Percentiles rank a stretch among this genome's conserved stretches.
Evolutionary conservation across 2,888 invertebrate genomes (phyloP).

Genomic region (Drosophila paucipuncta): DNA sequence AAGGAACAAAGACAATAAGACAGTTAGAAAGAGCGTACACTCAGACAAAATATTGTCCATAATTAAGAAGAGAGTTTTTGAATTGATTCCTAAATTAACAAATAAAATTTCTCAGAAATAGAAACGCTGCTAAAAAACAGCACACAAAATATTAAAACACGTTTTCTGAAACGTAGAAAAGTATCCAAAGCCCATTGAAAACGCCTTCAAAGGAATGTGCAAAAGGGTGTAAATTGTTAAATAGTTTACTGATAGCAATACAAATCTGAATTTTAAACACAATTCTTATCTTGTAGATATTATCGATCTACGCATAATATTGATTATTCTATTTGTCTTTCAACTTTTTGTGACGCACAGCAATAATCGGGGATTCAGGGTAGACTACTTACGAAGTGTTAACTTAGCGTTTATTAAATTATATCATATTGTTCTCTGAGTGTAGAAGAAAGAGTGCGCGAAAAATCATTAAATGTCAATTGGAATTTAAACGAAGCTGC

Average conservation of each 20-base stretch:
- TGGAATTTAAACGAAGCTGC: conserved; percentile 85
- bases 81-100: not conserved
- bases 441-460: conserved; percentile 26
- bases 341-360: no score
- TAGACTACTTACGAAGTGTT: not conserved
- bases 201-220: no score
- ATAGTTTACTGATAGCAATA: no score
- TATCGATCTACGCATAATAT: no score
- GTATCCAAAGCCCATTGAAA: no score
- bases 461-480: conserved; percentile 77
- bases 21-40: conserved; percentile 2
- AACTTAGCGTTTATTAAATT: not conserved
- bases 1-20: conserved; percentile 15
- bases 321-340: no score
- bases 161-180: not conserved
- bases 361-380: not conserved
- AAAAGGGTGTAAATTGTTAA: no score
- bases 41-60: not conserved
- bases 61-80: not conserved
- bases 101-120: not conserved
- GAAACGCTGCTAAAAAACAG: not conserved
- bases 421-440: not conserved
- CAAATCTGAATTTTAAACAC: no score
- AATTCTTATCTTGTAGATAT: no score
- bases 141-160: not conserved